Percentiles rank a stretch among this genome's conserved stretches.
Evolutionary conservation across 1,140 invertebrate genomes (phyloP).

Genomic region (Drosophila truncata): DNA sequence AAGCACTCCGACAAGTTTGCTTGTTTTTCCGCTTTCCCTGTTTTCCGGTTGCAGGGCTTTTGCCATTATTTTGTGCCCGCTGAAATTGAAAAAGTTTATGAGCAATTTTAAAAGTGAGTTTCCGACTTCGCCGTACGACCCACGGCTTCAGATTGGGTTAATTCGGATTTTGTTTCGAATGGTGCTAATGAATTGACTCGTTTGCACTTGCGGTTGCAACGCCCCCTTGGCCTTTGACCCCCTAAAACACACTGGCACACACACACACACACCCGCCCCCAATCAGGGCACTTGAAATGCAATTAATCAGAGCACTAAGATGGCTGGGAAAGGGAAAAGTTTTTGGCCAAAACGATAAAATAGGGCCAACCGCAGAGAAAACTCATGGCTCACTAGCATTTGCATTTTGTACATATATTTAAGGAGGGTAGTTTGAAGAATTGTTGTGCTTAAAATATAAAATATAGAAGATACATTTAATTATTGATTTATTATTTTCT

Average conservation of each 20-base stretch:
- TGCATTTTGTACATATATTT: background rate
- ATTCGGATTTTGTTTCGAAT: conserved; percentile 55
- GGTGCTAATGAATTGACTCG: conserved; percentile 74
- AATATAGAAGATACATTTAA: too few species aligned
- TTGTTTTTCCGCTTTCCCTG: conserved; percentile 41
- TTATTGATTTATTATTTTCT: too few species aligned
- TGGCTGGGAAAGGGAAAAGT: conserved; percentile 44
- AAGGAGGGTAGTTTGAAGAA: background rate
- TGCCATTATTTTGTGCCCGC: conserved; percentile 32
- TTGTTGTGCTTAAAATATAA: background rate
- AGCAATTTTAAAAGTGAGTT: conserved; percentile 54
- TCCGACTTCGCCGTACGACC: conserved; percentile 25
- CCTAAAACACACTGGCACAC: background rate
- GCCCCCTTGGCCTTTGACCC: background rate
- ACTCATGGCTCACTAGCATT: conserved; percentile 20
- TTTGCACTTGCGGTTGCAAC: conserved; percentile 50
- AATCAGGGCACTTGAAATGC: conserved; percentile 70
- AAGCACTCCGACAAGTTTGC: conserved; percentile 55
- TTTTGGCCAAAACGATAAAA: conserved; percentile 58
- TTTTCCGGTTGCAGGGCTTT: conserved; percentile 33
- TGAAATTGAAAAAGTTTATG: conserved; percentile 78
- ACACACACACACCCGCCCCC: background rate
- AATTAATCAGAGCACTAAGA: conserved; percentile 74
- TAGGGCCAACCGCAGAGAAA: conserved; percentile 43
- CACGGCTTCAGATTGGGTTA: conserved; percentile 35